These are phyloP conservation scores for Leptodactylus fuscus DNA, from an alignment of 2,113 vertebrate genomes.

Conservation along the genomic window DNA sequence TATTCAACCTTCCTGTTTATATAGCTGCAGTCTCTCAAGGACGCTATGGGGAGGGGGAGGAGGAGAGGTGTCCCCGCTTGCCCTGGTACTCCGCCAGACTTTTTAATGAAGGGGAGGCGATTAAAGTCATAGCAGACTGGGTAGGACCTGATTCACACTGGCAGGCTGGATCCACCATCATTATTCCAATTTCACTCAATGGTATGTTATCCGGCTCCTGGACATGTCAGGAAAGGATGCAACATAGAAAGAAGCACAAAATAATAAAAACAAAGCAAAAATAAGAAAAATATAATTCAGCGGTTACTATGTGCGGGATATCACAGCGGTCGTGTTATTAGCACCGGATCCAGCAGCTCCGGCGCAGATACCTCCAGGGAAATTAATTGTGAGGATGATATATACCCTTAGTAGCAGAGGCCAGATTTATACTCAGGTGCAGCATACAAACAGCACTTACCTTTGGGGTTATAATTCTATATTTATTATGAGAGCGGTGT, in stretches of 20 bases:
- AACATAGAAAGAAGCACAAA: neutral
- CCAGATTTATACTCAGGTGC: neutral
- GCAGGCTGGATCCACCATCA: slow-evolving; percentile 11
- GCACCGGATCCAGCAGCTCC: neutral
- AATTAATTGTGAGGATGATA: slow-evolving; percentile 1
- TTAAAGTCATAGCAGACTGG: neutral
- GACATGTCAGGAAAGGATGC: neutral
- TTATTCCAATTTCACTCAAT: slow-evolving; percentile 8
- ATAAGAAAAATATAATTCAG: neutral
- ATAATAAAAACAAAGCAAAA: neutral
- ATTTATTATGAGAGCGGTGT: neutral
- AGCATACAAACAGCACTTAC: neutral
- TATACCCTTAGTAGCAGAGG: neutral
- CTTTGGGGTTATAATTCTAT: neutral
- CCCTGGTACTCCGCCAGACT: slow-evolving; percentile 37
- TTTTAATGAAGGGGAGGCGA: slow-evolving; percentile 32
- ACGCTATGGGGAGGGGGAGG: slow-evolving; percentile 7
- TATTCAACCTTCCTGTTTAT: slow-evolving; percentile 20
- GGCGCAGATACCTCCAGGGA: neutral
- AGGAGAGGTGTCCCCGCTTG: slow-evolving; percentile 33
- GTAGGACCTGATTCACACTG: slow-evolving; percentile 19
- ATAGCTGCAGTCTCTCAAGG: slow-evolving; percentile 35
- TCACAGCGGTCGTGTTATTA: neutral
- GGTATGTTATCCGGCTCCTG: neutral
- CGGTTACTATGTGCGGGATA: neutral